Evolutionary conservation across 1,140 invertebrate genomes (phyloP).

Genomic region (Hycleus cichorii): DNA sequence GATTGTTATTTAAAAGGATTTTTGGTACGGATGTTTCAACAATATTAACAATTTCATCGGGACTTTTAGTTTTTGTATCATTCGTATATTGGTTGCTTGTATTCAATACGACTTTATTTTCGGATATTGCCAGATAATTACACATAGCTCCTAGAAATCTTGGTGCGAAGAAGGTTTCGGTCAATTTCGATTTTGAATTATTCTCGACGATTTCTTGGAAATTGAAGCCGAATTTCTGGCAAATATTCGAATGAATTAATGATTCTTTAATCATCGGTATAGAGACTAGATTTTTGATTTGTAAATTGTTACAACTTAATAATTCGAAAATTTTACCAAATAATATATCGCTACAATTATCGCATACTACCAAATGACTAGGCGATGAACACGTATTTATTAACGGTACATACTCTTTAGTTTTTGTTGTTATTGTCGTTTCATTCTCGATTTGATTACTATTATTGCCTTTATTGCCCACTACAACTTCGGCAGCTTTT

Average conservation of each 20-base stretch:
- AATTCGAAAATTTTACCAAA: conserved; percentile 58
- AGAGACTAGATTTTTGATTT: conserved; percentile 49
- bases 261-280: conserved; percentile 48
- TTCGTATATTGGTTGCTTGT: conserved; percentile 41
- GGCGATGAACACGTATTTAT: conserved; percentile 50
- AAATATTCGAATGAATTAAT: conserved; percentile 49
- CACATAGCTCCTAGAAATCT: conserved; percentile 70
- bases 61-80: conserved; percentile 17
- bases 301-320: conserved; percentile 53
- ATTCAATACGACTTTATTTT: conserved; percentile 61
- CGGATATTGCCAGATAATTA: conserved; percentile 58
- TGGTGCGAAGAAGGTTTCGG: conserved; percentile 49
- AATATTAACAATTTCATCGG: conserved; percentile 1
- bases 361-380: conserved; percentile 61
- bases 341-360: conserved; percentile 59
- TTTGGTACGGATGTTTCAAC: conserved; percentile 5
- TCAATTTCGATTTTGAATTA: conserved; percentile 4
- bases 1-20: neutral
- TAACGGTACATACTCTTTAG: conserved; percentile 29
- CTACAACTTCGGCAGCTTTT: conserved; percentile 74
- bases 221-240: conserved; percentile 53
- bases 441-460: conserved; percentile 38
- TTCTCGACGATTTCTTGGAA: conserved; percentile 35
- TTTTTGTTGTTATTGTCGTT: conserved; percentile 16
- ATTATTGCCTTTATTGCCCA: conserved; percentile 59